Evolutionary conservation across 2,888 invertebrate species (phyloP), one percentile per base, ranked within the genome.

Genomic region (Xestia ashworthii): DNA sequence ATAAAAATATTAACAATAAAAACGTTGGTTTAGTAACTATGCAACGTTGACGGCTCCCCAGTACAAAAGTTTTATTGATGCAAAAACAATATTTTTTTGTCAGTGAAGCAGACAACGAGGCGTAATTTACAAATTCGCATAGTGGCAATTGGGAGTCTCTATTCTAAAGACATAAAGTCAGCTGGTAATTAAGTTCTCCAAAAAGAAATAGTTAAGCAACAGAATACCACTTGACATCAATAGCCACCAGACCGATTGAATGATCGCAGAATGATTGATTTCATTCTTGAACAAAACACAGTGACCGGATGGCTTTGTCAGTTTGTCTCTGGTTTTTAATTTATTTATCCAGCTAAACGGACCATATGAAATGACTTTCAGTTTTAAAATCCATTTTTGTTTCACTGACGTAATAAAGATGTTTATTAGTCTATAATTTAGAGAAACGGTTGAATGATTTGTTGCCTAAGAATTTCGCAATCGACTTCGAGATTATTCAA

Each of bases 261-360:
- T 62, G 53, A 81, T 74, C 53, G n/a, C 41, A 60, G 44, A 73
- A 71, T 80, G 70, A 84, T 76, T 76, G 76, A 83, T 80, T 71
- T 65, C 44, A 80, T 71, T 83, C n/a, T 76, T 60, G 3, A 68
- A 53, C 16, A 65, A 71, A 80, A 80, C 68, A 53, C 71, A 81
- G 32, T 80, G 70, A 76, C 81, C 70, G 65, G n/a, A 76, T 66
- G 64, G 60, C 11, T 46, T 71, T 32, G 53, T 64, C 74, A 68
- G 50, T 64, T 78, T 48, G 44, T 50, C 41, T 58, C 11, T 44
- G 72, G 50, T 5, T 74, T 70, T 73, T 66, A 70, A 78, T 83
- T 71, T 69, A 72, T 82, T 83, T 69, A 44, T 67, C 22, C 58
- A n/a, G 65, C 67, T 62, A 62, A 58, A 71, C 44, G 8, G 50